phyloP scores from a whole-genome alignment of 1,140 invertebrate species.

The Maniola jurtina region DNA sequence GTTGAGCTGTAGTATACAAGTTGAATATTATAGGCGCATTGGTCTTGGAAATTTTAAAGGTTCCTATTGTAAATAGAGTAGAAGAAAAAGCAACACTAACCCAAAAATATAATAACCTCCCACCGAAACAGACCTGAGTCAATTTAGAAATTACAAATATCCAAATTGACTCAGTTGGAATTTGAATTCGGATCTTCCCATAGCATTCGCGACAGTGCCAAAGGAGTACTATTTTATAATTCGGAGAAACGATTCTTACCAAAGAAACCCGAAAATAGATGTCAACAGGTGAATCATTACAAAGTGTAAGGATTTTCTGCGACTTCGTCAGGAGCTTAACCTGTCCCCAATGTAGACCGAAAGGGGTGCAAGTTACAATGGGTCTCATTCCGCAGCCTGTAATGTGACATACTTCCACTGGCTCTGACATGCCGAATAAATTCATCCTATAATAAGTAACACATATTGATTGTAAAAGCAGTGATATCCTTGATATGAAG shows the following conservation, averaged over 20 bases:
- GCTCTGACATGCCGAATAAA: slow-evolving; percentile 56
- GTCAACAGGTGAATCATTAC: slow-evolving; percentile 64
- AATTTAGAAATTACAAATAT: no score
- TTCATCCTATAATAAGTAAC: slow-evolving; percentile 40
- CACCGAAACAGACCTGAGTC: no score
- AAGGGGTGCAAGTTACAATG: slow-evolving; percentile 62
- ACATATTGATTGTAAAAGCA: no score
- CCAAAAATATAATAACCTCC: no score
- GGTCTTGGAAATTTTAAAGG: no score
- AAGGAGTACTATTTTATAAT: background rate
- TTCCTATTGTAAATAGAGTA: no score
- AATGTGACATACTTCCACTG: slow-evolving; percentile 61
- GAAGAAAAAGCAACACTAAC: no score
- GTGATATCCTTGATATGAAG: no score
- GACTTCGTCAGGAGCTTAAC: slow-evolving; percentile 55
- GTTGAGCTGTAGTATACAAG: slow-evolving; percentile 42
- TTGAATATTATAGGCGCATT: background rate
- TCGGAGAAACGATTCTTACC: slow-evolving; percentile 37
- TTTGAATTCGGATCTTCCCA: no score
- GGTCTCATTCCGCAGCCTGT: slow-evolving; percentile 57
- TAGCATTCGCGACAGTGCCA: no score
- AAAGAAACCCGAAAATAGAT: slow-evolving; percentile 56
- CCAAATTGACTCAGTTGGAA: no score
- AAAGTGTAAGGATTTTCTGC: slow-evolving; percentile 53
- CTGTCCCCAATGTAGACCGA: slow-evolving; percentile 62